Conservation (phyloP, 2,888 invertebrate species). For the Furcula furcula region DNA sequence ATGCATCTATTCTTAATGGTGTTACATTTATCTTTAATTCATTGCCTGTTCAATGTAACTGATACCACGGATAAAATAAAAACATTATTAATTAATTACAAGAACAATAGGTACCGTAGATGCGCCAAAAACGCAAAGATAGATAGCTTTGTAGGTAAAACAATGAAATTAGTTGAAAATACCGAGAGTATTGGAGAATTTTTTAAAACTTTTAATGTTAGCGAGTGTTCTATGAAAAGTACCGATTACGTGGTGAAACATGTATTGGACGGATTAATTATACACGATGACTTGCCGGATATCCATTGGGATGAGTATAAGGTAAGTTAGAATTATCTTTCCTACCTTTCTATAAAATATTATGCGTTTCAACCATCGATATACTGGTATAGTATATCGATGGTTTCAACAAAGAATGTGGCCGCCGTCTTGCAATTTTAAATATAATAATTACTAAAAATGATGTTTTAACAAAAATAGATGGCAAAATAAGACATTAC, state of each 20-base stretch:
- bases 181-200: constrained; percentile 44
- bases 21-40: constrained; percentile 32
- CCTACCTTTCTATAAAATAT: no score
- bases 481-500: no score
- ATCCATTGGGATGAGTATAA: constrained; percentile 68
- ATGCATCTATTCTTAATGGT: constrained; percentile 37
- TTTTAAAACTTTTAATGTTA: constrained; percentile 39
- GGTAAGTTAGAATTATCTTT: constrained; percentile 44
- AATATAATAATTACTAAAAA: no score
- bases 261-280: constrained; percentile 45
- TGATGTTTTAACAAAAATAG: no score
- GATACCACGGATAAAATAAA: constrained; percentile 40
- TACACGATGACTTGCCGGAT: constrained; percentile 48
- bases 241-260: constrained; percentile 39
- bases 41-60: constrained; percentile 33
- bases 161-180: constrained; percentile 39
- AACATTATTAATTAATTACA: constrained; percentile 34
- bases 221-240: constrained; percentile 38
- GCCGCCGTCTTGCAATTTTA: no score
- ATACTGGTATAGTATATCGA: no score
- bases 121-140: constrained; percentile 24
- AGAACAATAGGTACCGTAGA: constrained; percentile 29
- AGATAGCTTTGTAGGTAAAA: constrained; percentile 34
- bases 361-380: no score
- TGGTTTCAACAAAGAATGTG: no score